Evolutionary conservation across 2,888 invertebrate genomes (phyloP).

Genomic region (Pachymerium ferrugineum): DNA sequence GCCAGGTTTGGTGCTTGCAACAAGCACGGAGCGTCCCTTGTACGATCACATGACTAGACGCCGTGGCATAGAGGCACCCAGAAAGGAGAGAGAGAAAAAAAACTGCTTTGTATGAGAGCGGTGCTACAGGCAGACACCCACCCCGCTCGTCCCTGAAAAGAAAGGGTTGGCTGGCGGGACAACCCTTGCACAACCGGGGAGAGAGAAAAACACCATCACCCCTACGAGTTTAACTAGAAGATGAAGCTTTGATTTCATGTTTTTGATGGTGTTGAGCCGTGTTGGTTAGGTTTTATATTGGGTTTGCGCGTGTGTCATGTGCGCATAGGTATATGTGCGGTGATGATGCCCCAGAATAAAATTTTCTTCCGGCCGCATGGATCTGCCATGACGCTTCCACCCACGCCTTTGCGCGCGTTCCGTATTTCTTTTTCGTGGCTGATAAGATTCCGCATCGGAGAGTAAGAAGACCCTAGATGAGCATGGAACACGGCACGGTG

Average conservation of each 20-base stretch:
- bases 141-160: slow-evolving; percentile 25
- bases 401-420: background rate
- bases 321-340: background rate
- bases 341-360: slow-evolving; percentile 6
- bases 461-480: background rate
- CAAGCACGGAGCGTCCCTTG: slow-evolving; percentile 5
- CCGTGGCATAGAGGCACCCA: slow-evolving; percentile 15
- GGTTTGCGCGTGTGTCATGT: no score
- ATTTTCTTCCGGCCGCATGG: slow-evolving; percentile 12
- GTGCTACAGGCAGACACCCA: slow-evolving; percentile 19
- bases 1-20: background rate
- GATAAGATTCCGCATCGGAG: background rate
- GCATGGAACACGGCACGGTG: background rate
- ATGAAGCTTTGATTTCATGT: background rate
- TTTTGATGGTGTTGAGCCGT: background rate
- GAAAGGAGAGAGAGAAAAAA: slow-evolving; percentile 23
- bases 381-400: slow-evolving; percentile 13
- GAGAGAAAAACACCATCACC: background rate
- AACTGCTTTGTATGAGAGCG: slow-evolving; percentile 28
- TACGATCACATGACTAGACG: slow-evolving; percentile 28
- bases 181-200: slow-evolving; percentile 27
- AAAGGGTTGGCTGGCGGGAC: background rate
- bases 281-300: slow-evolving; percentile 4
- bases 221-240: background rate
- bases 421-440: background rate